Base-by-base conservation (phyloP, 2,888 invertebrate species). In the Lasius fuliginosus region DNA sequence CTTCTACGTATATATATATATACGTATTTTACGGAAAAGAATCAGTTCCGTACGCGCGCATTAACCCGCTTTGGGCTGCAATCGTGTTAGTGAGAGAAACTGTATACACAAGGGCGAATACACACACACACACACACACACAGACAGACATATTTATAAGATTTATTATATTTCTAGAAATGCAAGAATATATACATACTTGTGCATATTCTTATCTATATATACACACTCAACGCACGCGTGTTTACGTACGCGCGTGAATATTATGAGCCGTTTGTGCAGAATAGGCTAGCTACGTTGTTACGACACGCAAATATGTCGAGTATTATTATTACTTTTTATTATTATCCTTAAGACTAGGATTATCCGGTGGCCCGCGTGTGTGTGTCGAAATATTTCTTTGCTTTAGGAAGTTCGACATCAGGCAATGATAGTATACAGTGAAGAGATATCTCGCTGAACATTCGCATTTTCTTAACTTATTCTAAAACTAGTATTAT, bases 121-220 rank as follows among this genome's bases (percentile, higher is more conserved):
- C 56, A 85, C 62, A 71, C 68, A 62, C 18, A 62, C 30, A 62
- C 18, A 62, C 18, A 62, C 30, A 62, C 9, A 33, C 1, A 33
- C 8, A 62, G 5, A 27, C 15, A 62, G 33, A 86, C 87, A 65
- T 88, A 87, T 92, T 92, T 91, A 88, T 90, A 90, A 92, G 86
- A 90, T 90, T 92, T 90, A 91, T 82, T 92, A 90, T 90, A 90
- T 92, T 91, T 93, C 87, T 91, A 92, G 88, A 90, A 79, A 85
- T 86, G 88, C 76, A 87, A 89, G 74, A 87, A 82, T 87, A 73
- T 60, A 58, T 74, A 30, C 11, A 89, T 88, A 83, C 84, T 71
- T 89, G 87, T 91, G 87, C 81, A 89, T 90, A 88, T 89, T 90
- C 85, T 88, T 89, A 87, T 65, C 49, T 82, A 81, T 73, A 69